Evolutionary conservation across 53 echinoderm and acorn worm species (phyloP).

Genomic region (Henricia sp.): DNA sequence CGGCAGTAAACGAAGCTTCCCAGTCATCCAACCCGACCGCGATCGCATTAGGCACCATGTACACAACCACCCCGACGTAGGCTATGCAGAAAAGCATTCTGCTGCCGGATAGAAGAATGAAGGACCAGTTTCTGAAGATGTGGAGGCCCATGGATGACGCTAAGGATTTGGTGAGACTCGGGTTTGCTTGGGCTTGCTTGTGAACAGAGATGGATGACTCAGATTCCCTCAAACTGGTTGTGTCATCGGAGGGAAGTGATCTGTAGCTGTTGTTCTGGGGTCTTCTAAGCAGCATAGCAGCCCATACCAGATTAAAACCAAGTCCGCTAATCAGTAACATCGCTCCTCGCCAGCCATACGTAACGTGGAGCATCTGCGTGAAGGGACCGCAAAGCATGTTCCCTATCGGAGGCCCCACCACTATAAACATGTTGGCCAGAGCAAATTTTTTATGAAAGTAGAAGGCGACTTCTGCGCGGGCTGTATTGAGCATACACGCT

Average conservation of each 20-base stretch:
- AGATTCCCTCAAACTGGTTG: neutral
- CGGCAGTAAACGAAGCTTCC: conserved; percentile 13
- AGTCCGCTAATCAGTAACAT: conserved; percentile 18
- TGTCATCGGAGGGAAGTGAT: neutral
- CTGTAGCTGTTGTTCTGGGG: neutral
- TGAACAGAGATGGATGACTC: too few species aligned
- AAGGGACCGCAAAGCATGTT: neutral
- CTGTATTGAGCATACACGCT: neutral
- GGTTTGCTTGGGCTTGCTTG: too few species aligned
- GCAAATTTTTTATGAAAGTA: conserved; percentile 21
- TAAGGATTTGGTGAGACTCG: neutral
- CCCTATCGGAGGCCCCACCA: conserved; percentile 4
- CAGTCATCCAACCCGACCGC: neutral
- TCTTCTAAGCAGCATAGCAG: conserved; percentile 14
- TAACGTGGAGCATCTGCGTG: neutral
- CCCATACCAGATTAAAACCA: neutral
- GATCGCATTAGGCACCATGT: conserved; percentile 18
- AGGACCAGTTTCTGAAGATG: neutral
- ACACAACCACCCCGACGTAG: neutral
- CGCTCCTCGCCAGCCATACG: conserved; percentile 41
- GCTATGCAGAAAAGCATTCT: neutral
- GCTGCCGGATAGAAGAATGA: neutral
- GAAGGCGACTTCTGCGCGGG: conserved; percentile 2
- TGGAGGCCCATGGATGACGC: neutral
- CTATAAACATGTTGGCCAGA: conserved; percentile 2